These are phyloP conservation scores for Antechinus flavipes DNA, from an alignment of 2,113 vertebrate species.

Conservation along the genomic window DNA sequence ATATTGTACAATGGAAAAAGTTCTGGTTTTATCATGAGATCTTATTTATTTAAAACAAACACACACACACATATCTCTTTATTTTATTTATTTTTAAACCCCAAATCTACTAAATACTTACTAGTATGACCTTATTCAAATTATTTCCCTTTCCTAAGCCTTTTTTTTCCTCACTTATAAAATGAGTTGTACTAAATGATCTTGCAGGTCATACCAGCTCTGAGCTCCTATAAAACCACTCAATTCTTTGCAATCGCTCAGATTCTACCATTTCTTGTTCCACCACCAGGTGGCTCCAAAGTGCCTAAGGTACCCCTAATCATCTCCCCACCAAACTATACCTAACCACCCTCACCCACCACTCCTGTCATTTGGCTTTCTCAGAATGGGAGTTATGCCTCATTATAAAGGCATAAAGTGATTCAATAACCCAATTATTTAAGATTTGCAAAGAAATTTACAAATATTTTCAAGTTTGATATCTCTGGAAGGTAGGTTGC, in stretches of 20 bases:
- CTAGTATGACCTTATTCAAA: background rate
- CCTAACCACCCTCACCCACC: no score
- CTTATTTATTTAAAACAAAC: background rate
- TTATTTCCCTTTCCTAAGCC: background rate
- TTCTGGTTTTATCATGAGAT: background rate
- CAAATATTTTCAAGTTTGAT: background rate
- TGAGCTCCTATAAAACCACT: background rate
- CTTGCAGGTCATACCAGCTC: background rate
- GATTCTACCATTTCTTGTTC: background rate
- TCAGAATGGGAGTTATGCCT: background rate
- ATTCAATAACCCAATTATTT: background rate
- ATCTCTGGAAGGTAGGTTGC: background rate
- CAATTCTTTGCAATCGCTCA: background rate
- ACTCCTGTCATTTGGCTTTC: background rate
- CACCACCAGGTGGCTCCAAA: background rate
- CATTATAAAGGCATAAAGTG: background rate
- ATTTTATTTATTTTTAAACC: background rate
- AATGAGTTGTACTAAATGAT: background rate
- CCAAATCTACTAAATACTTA: background rate
- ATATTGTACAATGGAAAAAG: background rate
- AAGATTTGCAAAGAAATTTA: background rate
- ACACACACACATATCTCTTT: no score
- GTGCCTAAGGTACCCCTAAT: background rate
- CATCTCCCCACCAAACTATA: background rate
- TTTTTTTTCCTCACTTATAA: background rate